These are phyloP conservation scores for Daubentonia madagascariensis DNA, from an alignment of 2,113 vertebrate species.

Conservation along the genomic window DNA sequence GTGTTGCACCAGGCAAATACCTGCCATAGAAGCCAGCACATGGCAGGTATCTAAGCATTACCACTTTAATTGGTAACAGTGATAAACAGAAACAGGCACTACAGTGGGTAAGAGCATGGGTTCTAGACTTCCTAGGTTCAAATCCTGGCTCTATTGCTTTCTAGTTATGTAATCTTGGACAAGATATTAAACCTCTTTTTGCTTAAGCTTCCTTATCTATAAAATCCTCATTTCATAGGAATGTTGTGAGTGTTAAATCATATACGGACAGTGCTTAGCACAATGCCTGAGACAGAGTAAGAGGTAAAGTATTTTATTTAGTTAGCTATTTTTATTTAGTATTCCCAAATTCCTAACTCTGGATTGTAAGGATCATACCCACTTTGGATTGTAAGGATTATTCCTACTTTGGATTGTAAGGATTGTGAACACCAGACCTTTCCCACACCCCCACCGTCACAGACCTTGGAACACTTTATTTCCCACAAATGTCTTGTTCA, in stretches of 20 bases:
- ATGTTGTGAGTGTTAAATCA: neutral
- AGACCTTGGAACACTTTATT: neutral
- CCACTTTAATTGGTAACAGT: neutral
- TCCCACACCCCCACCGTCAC: neutral
- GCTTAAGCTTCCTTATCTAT: neutral
- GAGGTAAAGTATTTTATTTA: neutral
- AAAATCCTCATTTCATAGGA: constrained; percentile 1
- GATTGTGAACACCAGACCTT: neutral
- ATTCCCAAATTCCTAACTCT: neutral
- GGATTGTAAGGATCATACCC: neutral
- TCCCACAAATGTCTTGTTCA: neutral
- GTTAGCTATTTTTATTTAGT: neutral
- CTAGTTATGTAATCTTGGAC: neutral
- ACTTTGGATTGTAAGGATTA: neutral
- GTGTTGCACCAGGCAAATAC: neutral
- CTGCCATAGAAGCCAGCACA: neutral
- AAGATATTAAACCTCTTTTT: neutral
- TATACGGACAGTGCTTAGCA: neutral
- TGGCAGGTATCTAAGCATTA: neutral
- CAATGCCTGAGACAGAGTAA: neutral
- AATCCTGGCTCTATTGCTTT: neutral
- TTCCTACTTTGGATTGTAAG: neutral
- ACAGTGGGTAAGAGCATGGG: neutral
- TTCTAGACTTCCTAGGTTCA: neutral
- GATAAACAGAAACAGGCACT: neutral